These are phyloP conservation scores for Strigamia transsilvanica DNA, from an alignment of 2,888 invertebrate species.

Conservation along the genomic window DNA sequence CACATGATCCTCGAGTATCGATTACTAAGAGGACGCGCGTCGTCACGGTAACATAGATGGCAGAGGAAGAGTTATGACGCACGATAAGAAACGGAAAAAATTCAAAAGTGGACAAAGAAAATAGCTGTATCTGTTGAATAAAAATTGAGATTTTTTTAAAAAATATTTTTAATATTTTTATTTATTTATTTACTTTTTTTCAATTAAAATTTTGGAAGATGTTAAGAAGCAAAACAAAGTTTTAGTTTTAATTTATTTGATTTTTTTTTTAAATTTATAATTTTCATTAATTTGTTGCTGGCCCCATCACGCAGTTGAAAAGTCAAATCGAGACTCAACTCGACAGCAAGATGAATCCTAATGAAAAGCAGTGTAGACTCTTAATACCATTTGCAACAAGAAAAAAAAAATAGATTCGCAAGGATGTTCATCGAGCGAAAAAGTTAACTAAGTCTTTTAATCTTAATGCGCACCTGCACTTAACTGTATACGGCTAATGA, in stretches of 20 bases:
- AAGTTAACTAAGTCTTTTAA: conserved; percentile 44
- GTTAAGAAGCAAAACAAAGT: background rate
- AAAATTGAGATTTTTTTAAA: background rate
- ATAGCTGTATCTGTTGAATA: background rate
- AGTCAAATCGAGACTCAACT: conserved; percentile 30
- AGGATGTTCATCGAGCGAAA: conserved; percentile 42
- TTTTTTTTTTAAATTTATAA: background rate
- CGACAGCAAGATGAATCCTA: conserved; percentile 40
- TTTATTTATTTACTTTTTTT: background rate
- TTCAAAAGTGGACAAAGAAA: conserved; percentile 28
- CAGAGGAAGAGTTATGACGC: conserved; percentile 9
- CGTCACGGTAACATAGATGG: conserved; percentile 17
- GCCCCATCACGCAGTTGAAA: conserved; percentile 39
- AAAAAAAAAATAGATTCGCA: conserved; percentile 32
- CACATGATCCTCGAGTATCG: conserved; percentile 36
- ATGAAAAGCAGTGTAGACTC: conserved; percentile 44
- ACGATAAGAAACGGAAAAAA: conserved; percentile 7
- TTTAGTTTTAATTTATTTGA: background rate
- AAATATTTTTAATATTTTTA: background rate
- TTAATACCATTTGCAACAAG: conserved; percentile 39
- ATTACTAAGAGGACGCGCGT: conserved; percentile 33
- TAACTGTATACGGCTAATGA: conserved; percentile 35
- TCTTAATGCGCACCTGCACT: conserved; percentile 44
- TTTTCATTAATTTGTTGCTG: conserved; percentile 21
- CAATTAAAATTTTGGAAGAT: background rate